phyloP scores from a whole-genome alignment of 2,888 invertebrate species.

The Volucella inflata region DNA sequence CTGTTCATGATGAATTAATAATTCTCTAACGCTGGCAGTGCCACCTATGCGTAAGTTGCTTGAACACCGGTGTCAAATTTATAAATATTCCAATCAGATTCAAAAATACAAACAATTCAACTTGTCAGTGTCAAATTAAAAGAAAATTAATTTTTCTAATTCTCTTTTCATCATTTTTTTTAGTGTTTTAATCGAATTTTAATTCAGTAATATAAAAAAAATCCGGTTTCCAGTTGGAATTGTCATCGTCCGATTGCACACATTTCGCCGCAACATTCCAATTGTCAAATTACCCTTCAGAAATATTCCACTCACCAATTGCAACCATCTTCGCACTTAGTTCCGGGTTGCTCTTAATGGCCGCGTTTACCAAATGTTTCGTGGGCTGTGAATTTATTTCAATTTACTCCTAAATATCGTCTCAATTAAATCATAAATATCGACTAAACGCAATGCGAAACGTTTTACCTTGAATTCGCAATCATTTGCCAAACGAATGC shows the following conservation, averaged over 20 bases:
- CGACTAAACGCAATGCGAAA: constrained; percentile 43
- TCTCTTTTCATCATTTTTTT: neutral
- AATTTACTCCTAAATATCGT: constrained; percentile 55
- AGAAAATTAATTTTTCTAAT: too few relatives aligned
- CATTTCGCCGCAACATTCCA: constrained; percentile 64
- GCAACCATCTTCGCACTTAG: constrained; percentile 74
- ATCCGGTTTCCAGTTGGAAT: constrained; percentile 32
- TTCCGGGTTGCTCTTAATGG: constrained; percentile 76
- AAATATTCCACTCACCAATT: constrained; percentile 29
- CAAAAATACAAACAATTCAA: too few relatives aligned
- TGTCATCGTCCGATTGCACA: constrained; percentile 17
- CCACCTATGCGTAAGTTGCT: too few relatives aligned
- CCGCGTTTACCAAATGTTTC: constrained; percentile 67
- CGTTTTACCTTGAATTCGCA: constrained; percentile 36
- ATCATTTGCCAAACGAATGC: constrained; percentile 30
- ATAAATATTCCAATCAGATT: too few relatives aligned
- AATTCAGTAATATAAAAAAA: too few relatives aligned
- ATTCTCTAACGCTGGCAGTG: too few relatives aligned
- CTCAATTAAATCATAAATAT: constrained; percentile 40
- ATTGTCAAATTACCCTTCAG: constrained; percentile 59
- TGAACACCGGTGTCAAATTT: too few relatives aligned
- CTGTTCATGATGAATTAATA: too few relatives aligned
- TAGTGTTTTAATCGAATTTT: neutral
- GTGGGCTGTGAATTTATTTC: constrained; percentile 50
- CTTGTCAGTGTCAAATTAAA: too few relatives aligned